Percentiles rank a stretch among this genome's conserved stretches.
These are phyloP conservation scores for Noctua janthe DNA, from an alignment of 2,888 invertebrate genomes.

Conservation along the genomic window DNA sequence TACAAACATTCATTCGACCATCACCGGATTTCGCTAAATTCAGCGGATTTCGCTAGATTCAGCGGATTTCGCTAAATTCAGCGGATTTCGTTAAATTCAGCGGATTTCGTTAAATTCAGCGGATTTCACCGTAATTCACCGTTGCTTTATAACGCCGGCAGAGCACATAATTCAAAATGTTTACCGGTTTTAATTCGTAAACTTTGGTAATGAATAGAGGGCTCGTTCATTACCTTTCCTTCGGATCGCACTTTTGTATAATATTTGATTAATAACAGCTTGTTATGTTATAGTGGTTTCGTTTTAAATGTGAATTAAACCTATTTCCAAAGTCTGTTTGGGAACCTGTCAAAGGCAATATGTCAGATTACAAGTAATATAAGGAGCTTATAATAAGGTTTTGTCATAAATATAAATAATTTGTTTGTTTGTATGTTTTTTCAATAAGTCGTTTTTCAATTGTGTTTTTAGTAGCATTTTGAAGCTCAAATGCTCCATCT, in stretches of 20 bases:
- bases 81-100: slow-evolving; percentile 22
- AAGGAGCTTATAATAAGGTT: neutral
- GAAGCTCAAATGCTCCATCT: neutral
- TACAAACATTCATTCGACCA: slow-evolving; percentile 41
- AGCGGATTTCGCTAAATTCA: slow-evolving; percentile 24
- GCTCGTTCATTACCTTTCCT: slow-evolving; percentile 58
- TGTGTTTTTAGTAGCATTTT: neutral
- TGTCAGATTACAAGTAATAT: neutral
- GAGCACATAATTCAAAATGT: slow-evolving; percentile 67
- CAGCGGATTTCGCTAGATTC: slow-evolving; percentile 32
- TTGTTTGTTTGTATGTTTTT: neutral
- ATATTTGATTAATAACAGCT: slow-evolving; percentile 38
- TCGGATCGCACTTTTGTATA: slow-evolving; percentile 51
- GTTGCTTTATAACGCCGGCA: slow-evolving; percentile 44
- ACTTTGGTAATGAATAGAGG: slow-evolving; percentile 67
- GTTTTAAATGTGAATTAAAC: slow-evolving; percentile 5
- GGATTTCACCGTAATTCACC: slow-evolving; percentile 50
- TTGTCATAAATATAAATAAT: neutral
- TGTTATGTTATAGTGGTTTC: slow-evolving; percentile 21
- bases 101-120: slow-evolving; percentile 10
- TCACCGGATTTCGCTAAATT: slow-evolving; percentile 34
- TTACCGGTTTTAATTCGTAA: slow-evolving; percentile 68
- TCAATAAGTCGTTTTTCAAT: too few relatives aligned
- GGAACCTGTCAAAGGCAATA: neutral
- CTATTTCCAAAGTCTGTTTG: neutral